Evolutionary conservation across 2,888 invertebrate genomes (phyloP), one percentile per base, ranked within the genome.

Genomic region (Bombyx huttoni): DNA sequence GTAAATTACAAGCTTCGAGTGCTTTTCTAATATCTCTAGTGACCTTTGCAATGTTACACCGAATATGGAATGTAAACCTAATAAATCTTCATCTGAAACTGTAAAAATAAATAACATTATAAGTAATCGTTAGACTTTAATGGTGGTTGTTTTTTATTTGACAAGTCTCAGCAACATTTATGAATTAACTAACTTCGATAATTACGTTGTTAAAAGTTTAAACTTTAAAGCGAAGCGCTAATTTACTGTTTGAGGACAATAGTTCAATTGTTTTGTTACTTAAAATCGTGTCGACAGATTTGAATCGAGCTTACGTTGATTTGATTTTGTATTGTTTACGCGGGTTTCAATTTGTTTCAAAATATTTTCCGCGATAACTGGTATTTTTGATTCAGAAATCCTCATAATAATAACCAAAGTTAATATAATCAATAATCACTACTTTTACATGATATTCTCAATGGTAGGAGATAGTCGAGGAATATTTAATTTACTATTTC

Each of bases 21-120:
- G 78, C 50, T 88, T 90, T 56, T 94, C 93, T 49, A 93, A 75
- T 8, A 94, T 78, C 57, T 92, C 91, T 3, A 92, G 70, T 0
- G 93, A 91, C 62, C 90, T 84, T 63, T 90, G 84, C 24, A 94
- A 77, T 8, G 90, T 78, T 34, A 71, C 69, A 0, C 92, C 92
- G 62, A 93, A 92, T 12, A 91, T 66, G 1, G 90, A 89, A 65
- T 91, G 80, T 3, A 94, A 70, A 47, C 83, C 82, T 24, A 91
- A 62, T 24, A 93, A 68, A 45, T 89, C 85, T 49, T 88, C 84
- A 61, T 90, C 90, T 68, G 89, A 75, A 82, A 93, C 93, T 93
- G 61, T 51, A 54, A 35, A 13, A 45, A 49, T 24, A 24, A 24
- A 24, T 24, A 24, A 2, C 24, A 5, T 24, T 24, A 24, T 3